phyloP scores from a whole-genome alignment of 2,888 invertebrate genomes.

The Bhutanitis thaidina region DNA sequence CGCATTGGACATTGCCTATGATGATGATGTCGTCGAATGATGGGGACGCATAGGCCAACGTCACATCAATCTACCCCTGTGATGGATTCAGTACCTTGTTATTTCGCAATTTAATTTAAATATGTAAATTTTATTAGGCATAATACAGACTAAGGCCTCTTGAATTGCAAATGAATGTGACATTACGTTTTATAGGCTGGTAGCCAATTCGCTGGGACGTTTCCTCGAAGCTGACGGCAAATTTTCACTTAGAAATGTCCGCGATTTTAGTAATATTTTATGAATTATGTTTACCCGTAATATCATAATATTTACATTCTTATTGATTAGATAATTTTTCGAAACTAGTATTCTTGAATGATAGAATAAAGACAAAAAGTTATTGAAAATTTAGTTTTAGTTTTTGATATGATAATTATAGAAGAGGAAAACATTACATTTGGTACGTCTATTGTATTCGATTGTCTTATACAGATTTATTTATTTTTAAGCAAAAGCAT shows the following conservation, averaged over 20 bases:
- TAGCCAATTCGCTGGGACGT: conserved; percentile 74
- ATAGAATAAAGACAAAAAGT: too few relatives aligned
- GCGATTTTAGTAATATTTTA: conserved; percentile 53
- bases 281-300: conserved; percentile 25
- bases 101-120: conserved; percentile 79
- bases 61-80: conserved; percentile 54
- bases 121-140: conserved; percentile 80
- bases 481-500: too few relatives aligned
- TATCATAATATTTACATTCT: background rate
- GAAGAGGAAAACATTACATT: too few relatives aligned
- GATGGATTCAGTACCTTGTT: conserved; percentile 73
- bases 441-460: too few relatives aligned
- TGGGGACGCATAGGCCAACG: conserved; percentile 22
- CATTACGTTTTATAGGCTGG: conserved; percentile 77
- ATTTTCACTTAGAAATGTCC: conserved; percentile 69
- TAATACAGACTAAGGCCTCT: conserved; percentile 75
- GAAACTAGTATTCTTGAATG: too few relatives aligned
- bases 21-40: too few relatives aligned
- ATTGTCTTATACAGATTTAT: too few relatives aligned
- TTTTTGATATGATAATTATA: too few relatives aligned
- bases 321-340: too few relatives aligned
- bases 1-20: too few relatives aligned
- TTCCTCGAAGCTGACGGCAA: conserved; percentile 63
- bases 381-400: too few relatives aligned
- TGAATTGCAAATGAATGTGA: conserved; percentile 79